A percentile compares a stretch with the other conserved stretches of the same genome.
Conservation (phyloP, 1,140 invertebrate genomes). For the Episyrphus balteatus region DNA sequence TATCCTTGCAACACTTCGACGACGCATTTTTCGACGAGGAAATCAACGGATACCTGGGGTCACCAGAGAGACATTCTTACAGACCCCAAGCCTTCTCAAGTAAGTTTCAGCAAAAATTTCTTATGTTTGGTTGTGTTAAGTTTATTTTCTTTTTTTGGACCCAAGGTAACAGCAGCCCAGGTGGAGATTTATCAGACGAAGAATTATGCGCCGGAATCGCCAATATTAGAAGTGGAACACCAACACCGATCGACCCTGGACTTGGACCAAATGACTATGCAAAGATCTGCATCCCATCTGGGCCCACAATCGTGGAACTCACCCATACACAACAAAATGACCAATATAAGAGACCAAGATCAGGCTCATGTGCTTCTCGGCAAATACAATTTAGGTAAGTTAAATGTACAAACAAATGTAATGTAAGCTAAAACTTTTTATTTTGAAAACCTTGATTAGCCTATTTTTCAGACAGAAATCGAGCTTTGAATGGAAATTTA, state of each 20-base stretch:
- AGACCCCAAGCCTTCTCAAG: constrained; percentile 37
- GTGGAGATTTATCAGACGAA: constrained; percentile 55
- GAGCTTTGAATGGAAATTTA: constrained; percentile 10
- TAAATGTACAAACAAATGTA: too few species aligned
- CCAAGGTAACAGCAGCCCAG: constrained; percentile 38
- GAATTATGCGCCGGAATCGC: constrained; percentile 47
- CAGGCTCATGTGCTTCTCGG: constrained; percentile 41
- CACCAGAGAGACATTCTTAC: constrained; percentile 38
- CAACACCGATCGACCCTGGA: constrained; percentile 36
- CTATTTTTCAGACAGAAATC: too few species aligned
- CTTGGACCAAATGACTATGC: constrained; percentile 37
- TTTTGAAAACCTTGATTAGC: too few species aligned
- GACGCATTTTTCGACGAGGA: constrained; percentile 40
- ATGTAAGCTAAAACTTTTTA: too few species aligned
- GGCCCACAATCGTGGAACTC: constrained; percentile 48
- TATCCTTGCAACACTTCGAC: constrained; percentile 37
- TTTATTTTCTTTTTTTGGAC: background rate
- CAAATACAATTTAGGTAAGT: constrained; percentile 36
- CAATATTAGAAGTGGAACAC: constrained; percentile 35
- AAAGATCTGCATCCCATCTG: constrained; percentile 43
- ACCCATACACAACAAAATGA: constrained; percentile 35
- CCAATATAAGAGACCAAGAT: constrained; percentile 36
- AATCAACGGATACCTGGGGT: constrained; percentile 38
- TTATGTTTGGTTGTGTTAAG: background rate
- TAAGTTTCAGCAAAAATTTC: constrained; percentile 7